Base-by-base conservation (phyloP, 2,888 invertebrate species). In the Drosophila nr. perissopoda region DNA sequence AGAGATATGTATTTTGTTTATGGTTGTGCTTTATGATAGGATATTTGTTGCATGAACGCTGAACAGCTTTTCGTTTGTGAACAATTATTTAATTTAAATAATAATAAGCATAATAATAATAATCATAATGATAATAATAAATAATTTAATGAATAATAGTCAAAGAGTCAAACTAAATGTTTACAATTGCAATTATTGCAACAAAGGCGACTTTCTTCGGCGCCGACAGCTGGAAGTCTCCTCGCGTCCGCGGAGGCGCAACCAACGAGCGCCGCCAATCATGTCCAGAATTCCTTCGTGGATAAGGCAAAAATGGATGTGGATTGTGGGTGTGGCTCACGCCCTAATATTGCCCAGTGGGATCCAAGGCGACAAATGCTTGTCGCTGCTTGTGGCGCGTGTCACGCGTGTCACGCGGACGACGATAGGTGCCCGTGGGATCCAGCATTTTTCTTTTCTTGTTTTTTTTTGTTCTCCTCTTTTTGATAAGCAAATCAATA, bases 211-310 rank as follows among this genome's bases (percentile, higher is more conserved):
- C 91, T 93, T 93, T 92, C 93, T 92, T 85, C 93, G 83, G 60
- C 92, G 91, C 52, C 93, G 90, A 65, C 93, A 93, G 83, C 93
- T 93, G 79, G 93, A 93, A 79, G 93, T 93, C 91, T 93, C 93
- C 91, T 93, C 93, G 71, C 93, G 92, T 81, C 93, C 93, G 64
- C 92, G 91, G 73, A 93, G 90, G 87, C 92, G 88, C 85, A 91
- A 76, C 93, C 93, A 93, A 79, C 89, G 91, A 76, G 89, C 87
- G 72, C 84, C 89, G 60, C 86, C 84, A 77, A 89, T 89, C 89
- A 88, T 89, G 75, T 77, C 87, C 82, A 81, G 75, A 73, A 58
- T 79, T 67, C 38, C 56, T 66, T 52, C 53, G 57, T 70, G 68
- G 74, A 76, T 88, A 91, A 91, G 90, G 90, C 90, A 91, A 88